Evolutionary conservation across 2,797 vertebrate genomes (phyloP), one percentile per base, ranked within the genome.

Genomic region (Dipus sagitta): DNA sequence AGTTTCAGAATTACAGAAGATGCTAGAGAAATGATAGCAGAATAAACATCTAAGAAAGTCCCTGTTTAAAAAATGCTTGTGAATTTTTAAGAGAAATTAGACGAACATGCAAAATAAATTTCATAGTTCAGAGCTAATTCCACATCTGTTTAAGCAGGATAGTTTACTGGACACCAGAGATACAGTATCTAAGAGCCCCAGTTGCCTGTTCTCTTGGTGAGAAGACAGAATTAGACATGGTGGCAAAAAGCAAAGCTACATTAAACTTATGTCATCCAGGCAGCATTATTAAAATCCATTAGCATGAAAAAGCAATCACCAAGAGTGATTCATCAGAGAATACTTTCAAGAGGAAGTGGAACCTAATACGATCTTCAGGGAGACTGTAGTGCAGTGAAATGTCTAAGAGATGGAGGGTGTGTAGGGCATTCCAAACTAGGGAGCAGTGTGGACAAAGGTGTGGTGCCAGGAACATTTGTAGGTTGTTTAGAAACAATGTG

Each of bases 361-460:
- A 95, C 87, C 58, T 94, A 52, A 82, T 74, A 72, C 67, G n/a
- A 95, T 85, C 58, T 92, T 81, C 10, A 91, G 93, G 70, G 47
- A 93, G 34, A 47, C 62, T 90, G 78, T 60, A 91, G 68, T 93
- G 94, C 71, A 93, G 52, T 91, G 80, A 96, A 96, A 94, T 65
- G 70, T 58, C 86, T 88, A 88, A 91, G n/a, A 86, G 30, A 60
- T 95, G 52, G 86, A 89, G 87, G 87, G 89, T 0, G 67, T 90
- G 89, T 82, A 82, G 11, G 32, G 65, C 92, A 95, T 96, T 95
- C 95, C 95, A 89, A 42, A 87, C 65, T 64, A 23, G 84, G 83
- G 92, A 96, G 95, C 84, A 94, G 84, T 87, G 23, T 95, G 84
- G 92, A 90, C 28, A 87, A 91, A 97, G 94, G 95, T 82, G 90